Evolutionary conservation across 2,797 vertebrate genomes (phyloP), one percentile per base, ranked within the genome.

Genomic region (Taenioides sp.): DNA sequence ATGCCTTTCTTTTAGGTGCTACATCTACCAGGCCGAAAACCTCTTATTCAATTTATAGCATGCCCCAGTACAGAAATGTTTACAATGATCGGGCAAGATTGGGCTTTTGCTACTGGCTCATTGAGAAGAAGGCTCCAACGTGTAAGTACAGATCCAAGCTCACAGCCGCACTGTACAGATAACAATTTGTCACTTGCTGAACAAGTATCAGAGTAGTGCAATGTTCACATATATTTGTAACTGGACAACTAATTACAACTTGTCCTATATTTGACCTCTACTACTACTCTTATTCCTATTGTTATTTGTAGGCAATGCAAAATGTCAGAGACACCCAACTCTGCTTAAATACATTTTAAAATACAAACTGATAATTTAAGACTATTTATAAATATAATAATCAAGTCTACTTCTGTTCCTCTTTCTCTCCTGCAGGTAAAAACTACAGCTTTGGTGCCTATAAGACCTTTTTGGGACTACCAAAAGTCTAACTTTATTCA

Each of bases 31-130:
- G 54, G 71, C 43, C 60, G 27, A 80, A 70, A 64, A 67, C 17
- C 28, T 57, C 23, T 1, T 16, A 12, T 23, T 72, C 64, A 18
- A 75, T 68, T 70, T 80, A 83, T 58, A 85, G 84, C 61, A 80
- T 81, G 78, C 78, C 73, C 5, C 82, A 81, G 75, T 85, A 91
- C 76, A 88, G 80, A 63, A 93, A 90, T 65, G 67, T 82, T 55
- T 92, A 88, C 72, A 88, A 88, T 27, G 84, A 89, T n/a, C 77
- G 73, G 1, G 89, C 90, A 34, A 86, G 77, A 60, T 87, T 67
- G 47, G 83, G 81, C 58, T 89, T 92, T 80, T 80, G 84, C 64
- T 91, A 91, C 77, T 93, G 90, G 89, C 75, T 86, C 0, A 7
- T 77, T 50, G 90, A 93, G 64, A 89, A 87, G 58, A 89, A 78